Evolutionary conservation across 2,113 vertebrate genomes (phyloP).

Genomic region (Sebastes schlegelii): DNA sequence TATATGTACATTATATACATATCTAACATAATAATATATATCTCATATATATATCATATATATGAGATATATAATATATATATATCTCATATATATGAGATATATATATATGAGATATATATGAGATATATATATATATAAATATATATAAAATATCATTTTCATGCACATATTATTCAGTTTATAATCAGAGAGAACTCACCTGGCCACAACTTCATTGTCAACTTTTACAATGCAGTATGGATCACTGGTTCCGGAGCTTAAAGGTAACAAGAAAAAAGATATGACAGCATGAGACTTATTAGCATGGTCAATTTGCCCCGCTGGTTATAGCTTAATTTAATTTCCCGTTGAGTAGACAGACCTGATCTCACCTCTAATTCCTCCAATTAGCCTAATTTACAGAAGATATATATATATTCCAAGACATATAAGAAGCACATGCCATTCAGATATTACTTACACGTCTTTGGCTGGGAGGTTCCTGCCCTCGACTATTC

Average conservation of each 20-base stretch:
- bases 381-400: background rate
- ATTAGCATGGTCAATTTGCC: background rate
- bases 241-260: slow-evolving; percentile 92
- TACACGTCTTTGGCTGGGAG: slow-evolving; percentile 95
- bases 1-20: no score
- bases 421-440: slow-evolving; percentile 6
- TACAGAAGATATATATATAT: background rate
- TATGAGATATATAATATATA: no score
- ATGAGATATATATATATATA: background rate
- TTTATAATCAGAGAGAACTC: slow-evolving; percentile 56
- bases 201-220: slow-evolving; percentile 94
- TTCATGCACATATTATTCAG: background rate
- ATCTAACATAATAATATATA: no score
- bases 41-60: no score
- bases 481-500: slow-evolving; percentile 91
- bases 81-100: no score
- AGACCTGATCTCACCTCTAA: background rate
- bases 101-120: no score
- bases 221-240: slow-evolving; percentile 94
- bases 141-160: background rate
- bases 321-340: background rate
- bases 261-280: slow-evolving; percentile 58
- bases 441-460: slow-evolving; percentile 74
- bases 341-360: background rate
- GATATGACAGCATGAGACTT: slow-evolving; percentile 2